Evolutionary conservation across 2,113 vertebrate genomes (phyloP).

Genomic region (Phalacrocorax aristotelis): DNA sequence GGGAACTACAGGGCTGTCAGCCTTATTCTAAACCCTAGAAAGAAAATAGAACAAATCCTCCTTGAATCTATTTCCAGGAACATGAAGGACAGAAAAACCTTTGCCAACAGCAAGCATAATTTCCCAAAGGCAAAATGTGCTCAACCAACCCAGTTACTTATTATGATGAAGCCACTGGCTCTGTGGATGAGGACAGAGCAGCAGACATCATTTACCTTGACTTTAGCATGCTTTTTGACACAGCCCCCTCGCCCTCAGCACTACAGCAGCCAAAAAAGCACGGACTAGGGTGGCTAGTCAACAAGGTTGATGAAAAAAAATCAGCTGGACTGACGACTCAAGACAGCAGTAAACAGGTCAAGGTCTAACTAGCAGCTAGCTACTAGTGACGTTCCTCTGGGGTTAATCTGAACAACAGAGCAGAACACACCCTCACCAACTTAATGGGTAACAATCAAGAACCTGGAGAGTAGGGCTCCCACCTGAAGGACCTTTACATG

Average conservation of each 20-base stretch:
- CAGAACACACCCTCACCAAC: background rate
- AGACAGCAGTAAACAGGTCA: background rate
- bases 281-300: background rate
- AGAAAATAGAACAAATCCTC: slow-evolving; percentile 1
- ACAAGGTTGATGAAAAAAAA: background rate
- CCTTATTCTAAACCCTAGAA: background rate
- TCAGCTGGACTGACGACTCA: background rate
- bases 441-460: background rate
- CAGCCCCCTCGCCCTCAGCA: background rate
- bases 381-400: accelerated
- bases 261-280: background rate
- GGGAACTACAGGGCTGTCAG: background rate
- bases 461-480: background rate
- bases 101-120: background rate
- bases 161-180: background rate
- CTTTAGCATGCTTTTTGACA: background rate
- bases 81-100: background rate
- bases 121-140: background rate
- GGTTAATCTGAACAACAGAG: background rate
- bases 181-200: background rate
- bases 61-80: background rate
- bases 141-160: background rate
- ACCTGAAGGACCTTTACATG: background rate
- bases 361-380: background rate
- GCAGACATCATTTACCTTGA: background rate